Conservation (phyloP, 1,140 invertebrate genomes). For the Centruroides vittatus region DNA sequence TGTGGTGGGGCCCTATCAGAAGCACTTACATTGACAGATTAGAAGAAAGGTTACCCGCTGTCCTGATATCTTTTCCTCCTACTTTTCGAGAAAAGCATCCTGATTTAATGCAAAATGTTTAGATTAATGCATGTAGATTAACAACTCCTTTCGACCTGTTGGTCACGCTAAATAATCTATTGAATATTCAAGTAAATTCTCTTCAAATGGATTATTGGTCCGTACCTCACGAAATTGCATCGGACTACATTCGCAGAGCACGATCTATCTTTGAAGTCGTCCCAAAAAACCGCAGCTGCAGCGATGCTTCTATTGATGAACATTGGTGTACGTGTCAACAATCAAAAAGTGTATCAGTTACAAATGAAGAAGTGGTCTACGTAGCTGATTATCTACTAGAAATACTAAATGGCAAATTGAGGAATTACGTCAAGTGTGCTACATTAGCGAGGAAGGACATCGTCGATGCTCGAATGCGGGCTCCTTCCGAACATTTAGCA, state of each 20-base stretch:
- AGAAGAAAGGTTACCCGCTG: constrained; percentile 76
- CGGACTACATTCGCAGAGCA: constrained; percentile 1
- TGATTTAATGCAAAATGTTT: constrained; percentile 32
- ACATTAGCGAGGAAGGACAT: too few species aligned
- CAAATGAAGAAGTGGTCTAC: too few species aligned
- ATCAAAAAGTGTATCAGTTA: background rate
- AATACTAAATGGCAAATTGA: too few species aligned
- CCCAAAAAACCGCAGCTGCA: constrained; percentile 33
- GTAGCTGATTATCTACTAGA: too few species aligned
- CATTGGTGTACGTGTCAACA: constrained; percentile 32
- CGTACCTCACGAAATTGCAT: background rate
- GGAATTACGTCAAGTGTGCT: too few species aligned
- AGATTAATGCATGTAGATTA: constrained; percentile 39
- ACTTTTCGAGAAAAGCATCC: constrained; percentile 48
- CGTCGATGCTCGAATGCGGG: too few species aligned
- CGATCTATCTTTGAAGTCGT: constrained; percentile 61
- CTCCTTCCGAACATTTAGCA: too few species aligned
- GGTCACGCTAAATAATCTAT: constrained; percentile 46
- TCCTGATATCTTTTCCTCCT: constrained; percentile 58
- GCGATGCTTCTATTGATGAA: constrained; percentile 26
- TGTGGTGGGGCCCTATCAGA: constrained; percentile 13
- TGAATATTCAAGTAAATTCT: constrained; percentile 28
- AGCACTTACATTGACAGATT: constrained; percentile 36
- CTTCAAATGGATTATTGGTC: constrained; percentile 29
- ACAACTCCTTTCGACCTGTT: constrained; percentile 76